Conservation (phyloP, 2,888 invertebrate genomes). For the Byasa hedistus region DNA sequence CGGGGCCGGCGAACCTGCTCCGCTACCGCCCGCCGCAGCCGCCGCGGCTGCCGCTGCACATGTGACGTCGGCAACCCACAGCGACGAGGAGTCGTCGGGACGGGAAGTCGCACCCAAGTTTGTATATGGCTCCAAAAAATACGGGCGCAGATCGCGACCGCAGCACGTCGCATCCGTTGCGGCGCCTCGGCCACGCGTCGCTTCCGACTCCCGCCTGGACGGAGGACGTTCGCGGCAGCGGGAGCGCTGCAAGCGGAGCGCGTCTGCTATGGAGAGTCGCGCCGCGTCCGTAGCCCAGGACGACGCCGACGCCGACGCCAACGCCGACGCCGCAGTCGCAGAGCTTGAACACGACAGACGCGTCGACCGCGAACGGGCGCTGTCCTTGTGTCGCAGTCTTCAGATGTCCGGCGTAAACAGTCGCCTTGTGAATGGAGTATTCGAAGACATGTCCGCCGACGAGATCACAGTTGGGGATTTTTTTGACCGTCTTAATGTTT, state of each 20-base stretch:
- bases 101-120: constrained; percentile 87
- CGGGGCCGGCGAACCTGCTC: constrained; percentile 71
- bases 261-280: constrained; percentile 55
- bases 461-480: constrained; percentile 72
- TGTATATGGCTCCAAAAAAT: constrained; percentile 86
- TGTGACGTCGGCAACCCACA: constrained; percentile 41
- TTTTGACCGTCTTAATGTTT: constrained; percentile 62
- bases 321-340: constrained; percentile 31
- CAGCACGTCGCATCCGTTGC: constrained; percentile 51
- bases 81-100: constrained; percentile 81
- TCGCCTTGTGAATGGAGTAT: constrained; percentile 57
- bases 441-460: constrained; percentile 48
- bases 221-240: constrained; percentile 48
- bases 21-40: constrained; percentile 36
- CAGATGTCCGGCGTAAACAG: constrained; percentile 64
- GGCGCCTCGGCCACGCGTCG: constrained; percentile 49
- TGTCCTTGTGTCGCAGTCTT: constrained; percentile 61
- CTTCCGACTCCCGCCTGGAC: constrained; percentile 60
- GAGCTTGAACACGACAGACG: constrained; percentile 59
- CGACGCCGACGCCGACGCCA: no score
- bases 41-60: constrained; percentile 29
- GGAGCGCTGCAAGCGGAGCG: constrained; percentile 54
- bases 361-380: constrained; percentile 58
- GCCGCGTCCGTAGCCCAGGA: constrained; percentile 29
- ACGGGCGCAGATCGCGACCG: constrained; percentile 86